Base-by-base conservation (phyloP, 2,888 invertebrate genomes). In the Thereva nobilitata region DNA sequence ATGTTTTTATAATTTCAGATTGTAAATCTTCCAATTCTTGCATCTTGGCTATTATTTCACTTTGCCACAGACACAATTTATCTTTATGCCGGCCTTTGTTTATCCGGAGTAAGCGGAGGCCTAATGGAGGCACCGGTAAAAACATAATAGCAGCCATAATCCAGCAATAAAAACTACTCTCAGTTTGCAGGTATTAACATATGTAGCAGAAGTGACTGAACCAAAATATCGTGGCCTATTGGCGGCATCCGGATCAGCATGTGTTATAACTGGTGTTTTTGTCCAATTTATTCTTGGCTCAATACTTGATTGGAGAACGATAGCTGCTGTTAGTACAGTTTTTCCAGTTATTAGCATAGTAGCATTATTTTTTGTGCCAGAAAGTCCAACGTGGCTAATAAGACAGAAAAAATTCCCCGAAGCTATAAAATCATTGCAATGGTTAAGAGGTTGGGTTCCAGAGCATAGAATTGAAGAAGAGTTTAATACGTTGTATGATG, bases 201-300 rank as follows among this genome's bases (percentile, higher is more conserved):
- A 92, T 77, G 91, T 92, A 9, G 91, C 92, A 4, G 92, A 93
- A 82, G 87, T 93, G 57, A 90, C 91, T 0, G 89, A 92, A 76
- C 92, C 92, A 0, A 87, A 90, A 74, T 83, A 92, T 44, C 85
- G 92, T 40, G 92, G 92, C 1, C 84, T 88, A 72, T 81, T 91
- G 3, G 84, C 91, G 0, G 90, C 92, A 5, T 87, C 90, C 12
- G 89, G 91, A 69, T 87, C 90, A 0, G 86, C 90, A 79, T 85
- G 89, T 71, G 88, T 92, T 71, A 91, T 91, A 68, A 79, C 88
- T 1, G 92, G 92, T 0, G 85, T 91, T 34, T 88, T 92, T 75
- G 85, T 87, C 0, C 90, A 92, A 69, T 89, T 92, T 78, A 81
- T 92, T 7, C 81, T 91, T 65, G 91, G 91, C 0, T 85, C 88